Base-by-base conservation (phyloP, 2,797 vertebrate genomes). In the Acanthopagrus latus region DNA sequence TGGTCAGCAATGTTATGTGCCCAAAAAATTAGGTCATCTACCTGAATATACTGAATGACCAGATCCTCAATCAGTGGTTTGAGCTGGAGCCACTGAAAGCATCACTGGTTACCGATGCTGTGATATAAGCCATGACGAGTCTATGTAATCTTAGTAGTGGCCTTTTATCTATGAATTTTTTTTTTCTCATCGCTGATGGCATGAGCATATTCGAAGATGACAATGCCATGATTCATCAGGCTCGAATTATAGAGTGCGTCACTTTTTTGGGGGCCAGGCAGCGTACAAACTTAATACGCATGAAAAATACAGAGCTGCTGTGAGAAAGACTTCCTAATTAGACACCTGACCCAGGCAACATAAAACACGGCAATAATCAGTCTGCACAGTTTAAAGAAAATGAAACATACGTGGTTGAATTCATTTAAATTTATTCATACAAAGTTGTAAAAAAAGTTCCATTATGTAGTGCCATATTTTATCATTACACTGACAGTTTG, bases 51-150 rank as follows among this genome's bases (percentile, higher is more conserved):
- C 33, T 38, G 33, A 38, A 38, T 38, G 33, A 38, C 33, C 86
- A 99, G 98, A 95, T 99, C 78, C 94, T 99, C 67, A 95, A 97
- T 88, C 95, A 93, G 16, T 98, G 98, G 98, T 99, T 99, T 90
- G 98, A 99, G 79, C 99, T 98, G 0, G 98, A 99, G 86, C 98
- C 97, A 1, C 90, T 99, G 71, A 97, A 89, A 88, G 98, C 97
- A 21, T 99, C 97, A 0, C 91, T 99, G 76, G 97, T 98, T 25
- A 99, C 98, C 0, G 97, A 99, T 14, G 97, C 96, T 0, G 96
- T 99, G 60, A 99, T 99, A 51, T 98, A 98, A 77, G 97, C 98
- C 76, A 99, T 98, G 97, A 92, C 91, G 33, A 97, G 97, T 80
- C 98, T 98, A 7, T 91, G 85, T 68, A 96, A 93, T 5, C 96